A percentile compares a stretch with the other conserved stretches of the same genome.
Evolutionary conservation across 2,888 invertebrate species (phyloP).

Genomic region (Drosophila helvetica): DNA sequence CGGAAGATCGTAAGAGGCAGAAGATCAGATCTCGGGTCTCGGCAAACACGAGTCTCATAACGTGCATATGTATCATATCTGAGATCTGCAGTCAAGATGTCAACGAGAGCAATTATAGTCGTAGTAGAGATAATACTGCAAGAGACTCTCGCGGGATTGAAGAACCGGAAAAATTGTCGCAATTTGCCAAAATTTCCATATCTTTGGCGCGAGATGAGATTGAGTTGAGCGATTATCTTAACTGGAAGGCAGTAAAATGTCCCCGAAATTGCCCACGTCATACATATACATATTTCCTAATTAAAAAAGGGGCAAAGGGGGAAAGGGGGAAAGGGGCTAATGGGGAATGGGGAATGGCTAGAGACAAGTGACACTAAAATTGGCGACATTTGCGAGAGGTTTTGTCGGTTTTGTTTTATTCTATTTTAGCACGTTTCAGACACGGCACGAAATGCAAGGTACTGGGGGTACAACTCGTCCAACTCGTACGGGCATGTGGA

Average conservation of each 20-base stretch:
- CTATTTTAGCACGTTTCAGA: slow-evolving; percentile 69
- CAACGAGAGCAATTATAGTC: slow-evolving; percentile 47
- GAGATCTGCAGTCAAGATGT: slow-evolving; percentile 50
- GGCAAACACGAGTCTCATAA: neutral
- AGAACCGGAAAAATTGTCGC: slow-evolving; percentile 54
- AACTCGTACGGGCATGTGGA: slow-evolving; percentile 10
- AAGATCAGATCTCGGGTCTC: slow-evolving; percentile 9
- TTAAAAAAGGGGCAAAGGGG: slow-evolving; percentile 47
- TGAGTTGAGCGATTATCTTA: slow-evolving; percentile 35
- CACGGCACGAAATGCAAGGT: slow-evolving; percentile 48
- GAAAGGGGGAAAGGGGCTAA: slow-evolving; percentile 6
- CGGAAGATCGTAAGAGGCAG: slow-evolving; percentile 1
- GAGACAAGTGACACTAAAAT: slow-evolving; percentile 70
- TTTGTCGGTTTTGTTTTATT: slow-evolving; percentile 25
- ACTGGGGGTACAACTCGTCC: slow-evolving; percentile 19
- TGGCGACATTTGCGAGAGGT: slow-evolving; percentile 66
- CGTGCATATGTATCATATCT: slow-evolving; percentile 19
- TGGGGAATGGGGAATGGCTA: slow-evolving; percentile 27
- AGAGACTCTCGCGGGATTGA: slow-evolving; percentile 25
- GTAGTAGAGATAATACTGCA: slow-evolving; percentile 33
- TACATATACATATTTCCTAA: slow-evolving; percentile 55
- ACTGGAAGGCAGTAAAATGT: slow-evolving; percentile 51
- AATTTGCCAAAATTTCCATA: slow-evolving; percentile 55
- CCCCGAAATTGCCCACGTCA: slow-evolving; percentile 45
- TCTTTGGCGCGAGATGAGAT: slow-evolving; percentile 13